Percentiles rank a stretch among this genome's conserved stretches.
These are phyloP conservation scores for Aphaenogaster ashmeadi DNA, from an alignment of 1,140 invertebrate genomes.

Conservation along the genomic window DNA sequence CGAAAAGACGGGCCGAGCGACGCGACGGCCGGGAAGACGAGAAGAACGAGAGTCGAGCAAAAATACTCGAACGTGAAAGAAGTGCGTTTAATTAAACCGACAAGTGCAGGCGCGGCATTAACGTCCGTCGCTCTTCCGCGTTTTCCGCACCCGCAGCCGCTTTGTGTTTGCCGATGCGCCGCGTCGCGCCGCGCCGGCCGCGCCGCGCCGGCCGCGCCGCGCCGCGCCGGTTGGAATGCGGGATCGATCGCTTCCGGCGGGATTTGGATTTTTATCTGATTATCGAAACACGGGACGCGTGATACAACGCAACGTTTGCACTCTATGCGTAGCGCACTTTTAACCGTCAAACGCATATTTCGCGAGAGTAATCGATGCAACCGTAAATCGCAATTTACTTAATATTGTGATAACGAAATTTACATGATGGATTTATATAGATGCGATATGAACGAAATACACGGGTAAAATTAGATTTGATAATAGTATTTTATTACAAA, in stretches of 20 bases:
- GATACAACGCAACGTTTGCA: conserved; percentile 4
- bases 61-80: conserved; percentile 74
- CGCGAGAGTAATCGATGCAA: background rate
- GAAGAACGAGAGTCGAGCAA: conserved; percentile 57
- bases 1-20: conserved; percentile 48
- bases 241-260: conserved; percentile 4
- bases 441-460: background rate
- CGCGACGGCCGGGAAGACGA: background rate
- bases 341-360: background rate
- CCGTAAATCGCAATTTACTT: conserved; percentile 10
- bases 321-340: background rate
- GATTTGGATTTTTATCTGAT: conserved; percentile 60
- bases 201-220: background rate
- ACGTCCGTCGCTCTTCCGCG: conserved; percentile 63
- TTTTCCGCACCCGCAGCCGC: conserved; percentile 68
- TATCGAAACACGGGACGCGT: conserved; percentile 24
- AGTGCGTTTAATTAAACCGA: conserved; percentile 76
- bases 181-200: too few relatives aligned
- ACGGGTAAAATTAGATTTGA: background rate
- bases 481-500: background rate
- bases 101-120: conserved; percentile 68
- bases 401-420: background rate
- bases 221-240: conserved; percentile 22
- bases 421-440: background rate
- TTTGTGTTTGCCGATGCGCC: conserved; percentile 66